Evolutionary conservation across 2,797 vertebrate species (phyloP), one percentile per base, ranked within the genome.

Genomic region (Danio tinwini): DNA sequence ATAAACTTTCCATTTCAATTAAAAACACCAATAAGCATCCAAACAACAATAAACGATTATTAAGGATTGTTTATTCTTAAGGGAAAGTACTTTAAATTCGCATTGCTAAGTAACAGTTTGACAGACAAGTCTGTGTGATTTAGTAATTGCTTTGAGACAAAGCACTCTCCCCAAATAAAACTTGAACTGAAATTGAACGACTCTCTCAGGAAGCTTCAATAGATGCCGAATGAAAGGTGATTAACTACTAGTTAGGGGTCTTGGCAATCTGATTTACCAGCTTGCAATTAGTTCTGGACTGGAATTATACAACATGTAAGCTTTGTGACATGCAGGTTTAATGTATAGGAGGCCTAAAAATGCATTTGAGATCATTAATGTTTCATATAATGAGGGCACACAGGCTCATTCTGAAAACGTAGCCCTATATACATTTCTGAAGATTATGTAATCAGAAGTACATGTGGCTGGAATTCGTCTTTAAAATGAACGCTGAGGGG

Each of bases 121-220:
- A 78, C 21, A 70, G 67, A 61, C 58, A 62, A 50, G 14, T 45
- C 39, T 71, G 56, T 1, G 19, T 63, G 7, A 61, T 72, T 75
- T 72, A 63, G 78, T 81, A 81, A 81, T 83, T 81, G 84, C 77
- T 79, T 73, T 69, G 55, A 81, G 76, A 70, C 81, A 65, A 78
- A 74, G 61, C 70, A 69, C 76, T 67, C 67, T 74, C 61, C 44
- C 64, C 79, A 79, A 83, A 83, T 83, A 83, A 81, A 81, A 69
- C 12, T 76, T 83, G 65, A 83, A 83, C 68, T 85, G 53, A 83
- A 81, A 81, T 19, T 73, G 76, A 84, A 82, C 37, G 67, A 69
- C 49, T 72, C 76, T 86, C 81, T 78, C 14, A 6, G 53, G 77
- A 84, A 81, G 47, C 76, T 72, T 76, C 12, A 29, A 40, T 68